Evolutionary conservation across 1,140 invertebrate genomes (phyloP).

Genomic region (Tachypleus tridentatus): DNA sequence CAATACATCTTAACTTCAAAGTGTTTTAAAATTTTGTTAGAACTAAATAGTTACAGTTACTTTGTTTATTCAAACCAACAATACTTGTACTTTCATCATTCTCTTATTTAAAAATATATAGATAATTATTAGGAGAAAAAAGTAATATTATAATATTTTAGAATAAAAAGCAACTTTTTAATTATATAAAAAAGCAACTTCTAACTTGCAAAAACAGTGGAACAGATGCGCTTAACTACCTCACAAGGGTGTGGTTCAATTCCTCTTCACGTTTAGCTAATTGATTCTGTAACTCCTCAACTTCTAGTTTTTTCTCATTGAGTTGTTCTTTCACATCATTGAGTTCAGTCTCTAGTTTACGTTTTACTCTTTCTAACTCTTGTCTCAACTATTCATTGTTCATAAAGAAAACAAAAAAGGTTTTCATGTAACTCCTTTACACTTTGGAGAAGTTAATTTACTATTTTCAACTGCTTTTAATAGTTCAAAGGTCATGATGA

Average conservation of each 20-base stretch:
- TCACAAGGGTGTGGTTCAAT: conserved; percentile 52
- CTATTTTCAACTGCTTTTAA: conserved; percentile 2
- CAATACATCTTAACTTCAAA: too few species aligned
- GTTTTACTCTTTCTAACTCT: conserved; percentile 80
- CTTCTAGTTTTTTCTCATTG: conserved; percentile 68
- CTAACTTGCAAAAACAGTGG: too few species aligned
- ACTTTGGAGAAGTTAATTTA: background rate
- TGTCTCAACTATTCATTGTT: conserved; percentile 69
- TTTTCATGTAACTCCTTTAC: background rate
- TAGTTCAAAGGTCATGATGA: background rate
- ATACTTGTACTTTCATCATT: too few species aligned
- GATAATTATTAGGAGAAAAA: too few species aligned
- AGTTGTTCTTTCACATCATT: conserved; percentile 89
- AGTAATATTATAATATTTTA: too few species aligned
- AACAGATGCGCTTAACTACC: background rate
- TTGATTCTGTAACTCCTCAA: conserved; percentile 84
- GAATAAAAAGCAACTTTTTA: too few species aligned
- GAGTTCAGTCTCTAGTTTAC: conserved; percentile 58
- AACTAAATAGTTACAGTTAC: too few species aligned
- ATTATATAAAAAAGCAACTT: too few species aligned
- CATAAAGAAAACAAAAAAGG: conserved; percentile 7
- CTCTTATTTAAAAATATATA: too few species aligned
- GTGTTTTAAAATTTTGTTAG: too few species aligned
- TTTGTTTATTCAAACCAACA: too few species aligned
- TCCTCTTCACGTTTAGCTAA: conserved; percentile 89